Conservation (phyloP, 2,113 vertebrate genomes). For the Romanogobio albipinnatus region DNA sequence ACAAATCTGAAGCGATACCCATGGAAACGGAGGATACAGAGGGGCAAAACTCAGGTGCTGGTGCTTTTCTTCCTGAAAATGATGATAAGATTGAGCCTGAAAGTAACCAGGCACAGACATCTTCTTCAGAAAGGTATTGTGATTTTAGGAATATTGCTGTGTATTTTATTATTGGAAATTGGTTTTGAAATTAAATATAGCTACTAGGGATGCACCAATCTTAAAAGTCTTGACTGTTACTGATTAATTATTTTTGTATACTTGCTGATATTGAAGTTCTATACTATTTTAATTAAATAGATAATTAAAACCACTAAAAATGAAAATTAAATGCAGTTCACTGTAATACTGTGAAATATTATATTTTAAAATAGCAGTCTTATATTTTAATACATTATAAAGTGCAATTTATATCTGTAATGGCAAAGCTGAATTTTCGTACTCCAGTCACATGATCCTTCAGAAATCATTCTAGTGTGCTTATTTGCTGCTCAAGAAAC, state of each 20-base stretch:
- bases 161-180: too few species aligned
- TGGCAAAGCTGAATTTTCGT: not conserved
- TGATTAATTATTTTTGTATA: not conserved
- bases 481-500: not conserved
- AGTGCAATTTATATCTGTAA: not conserved
- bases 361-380: not conserved
- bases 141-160: not conserved
- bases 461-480: not conserved
- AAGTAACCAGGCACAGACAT: conserved; percentile 43
- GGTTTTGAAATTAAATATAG: too few species aligned
- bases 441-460: not conserved
- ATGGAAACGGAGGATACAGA: conserved; percentile 55
- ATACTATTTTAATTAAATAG: not conserved
- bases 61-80: conserved; percentile 34
- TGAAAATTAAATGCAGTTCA: not conserved
- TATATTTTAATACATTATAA: not conserved
- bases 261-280: not conserved
- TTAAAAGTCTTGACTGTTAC: not conserved
- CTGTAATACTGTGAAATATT: not conserved
- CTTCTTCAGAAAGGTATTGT: conserved; percentile 38
- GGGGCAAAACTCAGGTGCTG: conserved; percentile 52
- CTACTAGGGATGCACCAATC: not conserved
- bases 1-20: conserved; percentile 25
- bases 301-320: not conserved
- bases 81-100: conserved; percentile 54